Evolutionary conservation across 1,140 invertebrate species (phyloP).

Genomic region (Hypothenemus hampei): DNA sequence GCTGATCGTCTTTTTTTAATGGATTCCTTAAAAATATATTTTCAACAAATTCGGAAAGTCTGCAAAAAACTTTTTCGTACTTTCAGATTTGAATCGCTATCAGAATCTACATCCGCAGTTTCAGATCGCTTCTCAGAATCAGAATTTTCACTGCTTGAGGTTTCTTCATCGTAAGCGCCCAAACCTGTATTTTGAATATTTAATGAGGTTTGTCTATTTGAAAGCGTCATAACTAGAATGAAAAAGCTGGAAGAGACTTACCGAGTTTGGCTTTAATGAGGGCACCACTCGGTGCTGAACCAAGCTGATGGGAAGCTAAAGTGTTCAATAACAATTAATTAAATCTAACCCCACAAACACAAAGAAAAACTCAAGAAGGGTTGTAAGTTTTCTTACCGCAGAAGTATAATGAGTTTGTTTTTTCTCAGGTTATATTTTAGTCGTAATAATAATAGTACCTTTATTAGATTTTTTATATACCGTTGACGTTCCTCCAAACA

Average conservation of each 20-base stretch:
- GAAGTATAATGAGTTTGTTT: too few relatives aligned
- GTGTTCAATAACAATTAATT: slow-evolving; percentile 36
- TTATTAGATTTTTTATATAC: slow-evolving; percentile 43
- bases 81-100: slow-evolving; percentile 40
- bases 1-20: slow-evolving; percentile 37
- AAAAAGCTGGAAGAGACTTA: too few relatives aligned
- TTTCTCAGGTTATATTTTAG: too few relatives aligned
- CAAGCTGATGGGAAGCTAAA: slow-evolving; percentile 42
- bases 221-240: too few relatives aligned
- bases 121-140: slow-evolving; percentile 29
- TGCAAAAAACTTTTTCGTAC: slow-evolving; percentile 22
- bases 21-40: slow-evolving; percentile 30
- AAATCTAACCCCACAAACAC: too few relatives aligned
- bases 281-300: slow-evolving; percentile 42
- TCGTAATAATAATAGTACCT: too few relatives aligned
- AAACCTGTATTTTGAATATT: too few relatives aligned
- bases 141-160: slow-evolving; percentile 34
- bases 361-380: too few relatives aligned
- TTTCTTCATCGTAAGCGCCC: slow-evolving; percentile 40
- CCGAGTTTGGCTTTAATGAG: slow-evolving; percentile 40
- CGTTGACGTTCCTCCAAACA: slow-evolving; percentile 70
- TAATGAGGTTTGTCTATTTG: too few relatives aligned
- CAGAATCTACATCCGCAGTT: slow-evolving; percentile 21
- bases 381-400: too few relatives aligned
- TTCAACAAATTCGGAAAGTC: neutral